Conservation (phyloP, 2,797 vertebrate genomes). For the Notolabrus celidotus region DNA sequence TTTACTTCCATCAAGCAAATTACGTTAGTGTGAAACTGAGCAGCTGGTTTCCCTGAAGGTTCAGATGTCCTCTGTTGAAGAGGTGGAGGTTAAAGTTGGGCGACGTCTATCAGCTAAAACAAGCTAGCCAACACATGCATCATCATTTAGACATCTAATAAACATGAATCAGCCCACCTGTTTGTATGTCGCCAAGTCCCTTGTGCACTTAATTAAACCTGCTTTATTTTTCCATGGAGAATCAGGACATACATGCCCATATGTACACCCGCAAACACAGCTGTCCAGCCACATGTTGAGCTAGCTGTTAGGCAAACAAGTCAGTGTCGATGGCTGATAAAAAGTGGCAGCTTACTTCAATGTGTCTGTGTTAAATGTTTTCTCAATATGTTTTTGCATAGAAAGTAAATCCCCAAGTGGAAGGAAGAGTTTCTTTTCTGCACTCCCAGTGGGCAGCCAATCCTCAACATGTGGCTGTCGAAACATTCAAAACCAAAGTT, state of each 20-base stretch:
- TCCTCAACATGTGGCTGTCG: conserved; percentile 33
- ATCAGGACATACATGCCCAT: conserved; percentile 1
- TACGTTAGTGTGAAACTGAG: conserved; percentile 28
- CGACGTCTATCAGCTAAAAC: conserved; percentile 29
- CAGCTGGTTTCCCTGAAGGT: conserved; percentile 59
- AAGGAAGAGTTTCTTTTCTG: conserved; percentile 3
- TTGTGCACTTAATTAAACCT: conserved; percentile 33
- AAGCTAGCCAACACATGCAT: conserved; percentile 1
- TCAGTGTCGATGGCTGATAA: too few species aligned
- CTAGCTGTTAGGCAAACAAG: conserved; percentile 25
- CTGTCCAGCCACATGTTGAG: conserved; percentile 48
- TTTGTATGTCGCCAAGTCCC: conserved; percentile 32
- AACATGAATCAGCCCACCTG: conserved; percentile 53
- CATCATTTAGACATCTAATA: conserved; percentile 26
- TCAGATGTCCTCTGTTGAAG: conserved; percentile 33
- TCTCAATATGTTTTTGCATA: too few species aligned
- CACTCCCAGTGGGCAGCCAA: conserved; percentile 16
- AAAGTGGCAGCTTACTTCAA: not conserved
- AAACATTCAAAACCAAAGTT: conserved; percentile 32
- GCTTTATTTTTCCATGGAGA: conserved; percentile 16
- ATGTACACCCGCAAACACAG: conserved; percentile 41
- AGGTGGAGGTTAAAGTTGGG: conserved; percentile 39
- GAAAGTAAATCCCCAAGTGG: conserved; percentile 17
- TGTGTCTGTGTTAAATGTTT: too few species aligned
- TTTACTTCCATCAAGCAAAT: conserved; percentile 36